A percentile compares a stretch with the other conserved stretches of the same genome.
phyloP scores from a whole-genome alignment of 2,797 vertebrate genomes.

The Arctocebus calabarensis region DNA sequence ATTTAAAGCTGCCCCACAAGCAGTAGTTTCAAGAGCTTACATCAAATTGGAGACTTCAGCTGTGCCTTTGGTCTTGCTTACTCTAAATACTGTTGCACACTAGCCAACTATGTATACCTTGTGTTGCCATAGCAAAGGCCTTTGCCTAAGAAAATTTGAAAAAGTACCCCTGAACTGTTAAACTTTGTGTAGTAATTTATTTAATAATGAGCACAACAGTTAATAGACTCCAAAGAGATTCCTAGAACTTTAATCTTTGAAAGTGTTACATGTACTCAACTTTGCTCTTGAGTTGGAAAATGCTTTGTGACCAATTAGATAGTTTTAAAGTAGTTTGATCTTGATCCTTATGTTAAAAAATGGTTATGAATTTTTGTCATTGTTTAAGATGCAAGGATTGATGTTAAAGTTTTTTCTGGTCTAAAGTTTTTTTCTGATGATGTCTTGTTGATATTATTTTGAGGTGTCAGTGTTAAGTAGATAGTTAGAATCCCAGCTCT shows the following conservation, averaged over 20 bases:
- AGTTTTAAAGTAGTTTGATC: neutral
- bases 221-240: neutral
- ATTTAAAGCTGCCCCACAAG: neutral
- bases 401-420: neutral
- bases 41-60: neutral
- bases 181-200: neutral
- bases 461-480: neutral
- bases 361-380: neutral
- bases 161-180: neutral
- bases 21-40: neutral
- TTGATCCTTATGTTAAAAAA: neutral
- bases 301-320: neutral
- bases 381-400: neutral
- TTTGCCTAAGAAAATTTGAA: neutral
- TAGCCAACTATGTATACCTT: neutral
- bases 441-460: neutral
- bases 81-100: neutral
- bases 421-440: no score
- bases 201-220: neutral
- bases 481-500: no score
- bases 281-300: neutral
- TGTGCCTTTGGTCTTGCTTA: neutral
- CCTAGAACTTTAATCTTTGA: neutral
- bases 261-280: neutral
- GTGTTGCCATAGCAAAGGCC: neutral